Percentiles rank a stretch among this genome's conserved stretches.
Evolutionary conservation across 1,140 invertebrate species (phyloP).

Genomic region (Luehdorfia chinensis): DNA sequence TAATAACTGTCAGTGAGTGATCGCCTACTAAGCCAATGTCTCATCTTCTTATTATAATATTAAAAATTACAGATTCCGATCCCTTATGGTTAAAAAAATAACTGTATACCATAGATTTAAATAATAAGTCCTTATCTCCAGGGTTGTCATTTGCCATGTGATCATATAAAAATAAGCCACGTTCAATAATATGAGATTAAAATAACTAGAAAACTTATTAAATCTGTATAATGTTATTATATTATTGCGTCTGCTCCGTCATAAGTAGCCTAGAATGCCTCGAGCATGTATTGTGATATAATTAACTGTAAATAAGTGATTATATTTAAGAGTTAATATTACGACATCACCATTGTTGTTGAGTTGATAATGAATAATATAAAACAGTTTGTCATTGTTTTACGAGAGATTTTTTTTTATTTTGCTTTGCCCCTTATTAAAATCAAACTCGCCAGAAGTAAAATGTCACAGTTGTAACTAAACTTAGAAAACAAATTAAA

Average conservation of each 20-base stretch:
- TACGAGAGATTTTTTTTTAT: slow-evolving; percentile 1
- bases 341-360: slow-evolving; percentile 20
- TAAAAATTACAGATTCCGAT: no score
- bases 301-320: slow-evolving; percentile 33
- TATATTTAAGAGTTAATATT: slow-evolving; percentile 11
- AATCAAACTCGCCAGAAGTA: no score
- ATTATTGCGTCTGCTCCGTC: slow-evolving; percentile 7
- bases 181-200: slow-evolving; percentile 15
- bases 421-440: slow-evolving; percentile 10
- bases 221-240: slow-evolving; percentile 15
- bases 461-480: no score
- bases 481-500: no score
- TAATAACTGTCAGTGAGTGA: no score
- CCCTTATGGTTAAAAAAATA: no score
- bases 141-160: slow-evolving; percentile 8
- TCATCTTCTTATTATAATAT: no score
- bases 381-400: slow-evolving; percentile 16
- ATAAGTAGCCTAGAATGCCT: slow-evolving; percentile 22
- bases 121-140: neutral
- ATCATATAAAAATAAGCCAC: slow-evolving; percentile 14
- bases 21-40: no score
- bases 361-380: slow-evolving; percentile 18
- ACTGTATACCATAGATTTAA: no score
- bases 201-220: slow-evolving; percentile 18
- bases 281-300: slow-evolving; percentile 36